phyloP scores from a whole-genome alignment of 2,888 invertebrate genomes.

The Lissonota sp. region DNA sequence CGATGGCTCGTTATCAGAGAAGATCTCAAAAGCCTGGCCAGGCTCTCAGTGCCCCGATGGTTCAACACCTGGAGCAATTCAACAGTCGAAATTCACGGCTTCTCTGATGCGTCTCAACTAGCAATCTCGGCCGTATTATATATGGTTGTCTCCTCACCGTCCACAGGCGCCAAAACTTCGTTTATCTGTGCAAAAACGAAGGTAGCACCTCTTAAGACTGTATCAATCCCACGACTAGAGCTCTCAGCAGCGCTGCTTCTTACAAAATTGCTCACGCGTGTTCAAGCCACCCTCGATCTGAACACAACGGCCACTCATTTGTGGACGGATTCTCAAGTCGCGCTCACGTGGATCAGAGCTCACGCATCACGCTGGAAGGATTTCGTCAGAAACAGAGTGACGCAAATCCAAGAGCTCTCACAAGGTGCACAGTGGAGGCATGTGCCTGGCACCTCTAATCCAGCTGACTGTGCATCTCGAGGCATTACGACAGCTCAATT shows the following conservation, averaged over 20 bases:
- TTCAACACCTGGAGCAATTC: constrained; percentile 12
- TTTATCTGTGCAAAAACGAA: constrained; percentile 54
- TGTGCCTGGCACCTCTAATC: constrained; percentile 60
- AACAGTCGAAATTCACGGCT: constrained; percentile 59
- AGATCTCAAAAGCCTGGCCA: constrained; percentile 35
- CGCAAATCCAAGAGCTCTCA: constrained; percentile 56
- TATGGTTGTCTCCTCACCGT: constrained; percentile 1
- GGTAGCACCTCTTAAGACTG: constrained; percentile 57
- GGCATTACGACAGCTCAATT: constrained; percentile 54
- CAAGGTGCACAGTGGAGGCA: constrained; percentile 42
- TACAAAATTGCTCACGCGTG: constrained; percentile 27
- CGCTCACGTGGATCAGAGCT: constrained; percentile 55
- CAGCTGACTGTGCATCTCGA: constrained; percentile 64
- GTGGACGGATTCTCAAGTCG: constrained; percentile 61
- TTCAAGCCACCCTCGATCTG: background rate
- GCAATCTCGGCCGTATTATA: constrained; percentile 61
- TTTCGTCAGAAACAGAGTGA: constrained; percentile 61
- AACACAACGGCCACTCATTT: constrained; percentile 18
- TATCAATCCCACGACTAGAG: constrained; percentile 70
- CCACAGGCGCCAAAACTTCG: background rate
- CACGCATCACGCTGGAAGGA: constrained; percentile 65
- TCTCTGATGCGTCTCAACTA: constrained; percentile 63
- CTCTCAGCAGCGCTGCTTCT: constrained; percentile 66
- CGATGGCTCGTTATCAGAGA: constrained; percentile 33
- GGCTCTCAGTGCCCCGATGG: constrained; percentile 57